Conservation (phyloP, 1,140 invertebrate genomes). For the Aphis craccivora region DNA sequence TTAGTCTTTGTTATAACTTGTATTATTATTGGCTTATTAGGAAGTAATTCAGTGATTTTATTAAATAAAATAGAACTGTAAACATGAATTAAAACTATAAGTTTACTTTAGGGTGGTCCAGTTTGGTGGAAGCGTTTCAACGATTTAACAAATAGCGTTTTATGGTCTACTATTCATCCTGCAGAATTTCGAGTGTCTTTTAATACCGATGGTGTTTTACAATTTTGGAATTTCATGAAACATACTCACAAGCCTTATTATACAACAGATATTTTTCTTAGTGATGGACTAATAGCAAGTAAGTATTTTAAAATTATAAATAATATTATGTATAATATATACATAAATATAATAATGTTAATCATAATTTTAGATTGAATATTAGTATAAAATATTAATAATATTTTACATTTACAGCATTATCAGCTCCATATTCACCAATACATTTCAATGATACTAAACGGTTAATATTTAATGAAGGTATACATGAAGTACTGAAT, state of each 20-base stretch:
- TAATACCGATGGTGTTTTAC: background rate
- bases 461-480: background rate
- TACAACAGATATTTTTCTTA: background rate
- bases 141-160: conserved; percentile 19
- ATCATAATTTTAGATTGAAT: too few species aligned
- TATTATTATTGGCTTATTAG: too few species aligned
- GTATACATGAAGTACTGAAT: background rate
- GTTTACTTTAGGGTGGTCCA: conserved; percentile 15
- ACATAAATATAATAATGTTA: background rate
- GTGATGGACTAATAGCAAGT: conserved; percentile 29
- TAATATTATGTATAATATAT: background rate
- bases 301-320: background rate
- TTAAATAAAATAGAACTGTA: too few species aligned
- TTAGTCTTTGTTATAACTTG: too few species aligned
- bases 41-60: too few species aligned
- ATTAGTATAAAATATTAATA: background rate
- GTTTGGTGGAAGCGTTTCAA: conserved; percentile 46
- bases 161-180: conserved; percentile 38
- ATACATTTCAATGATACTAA: background rate
- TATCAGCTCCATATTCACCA: background rate
- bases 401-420: background rate
- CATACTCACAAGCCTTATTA: conserved; percentile 37
- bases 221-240: conserved; percentile 54
- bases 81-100: too few species aligned
- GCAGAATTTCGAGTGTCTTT: conserved; percentile 34